Evolutionary conservation across 2,113 vertebrate genomes (phyloP).

Genomic region (Pontoporia blainvillei): DNA sequence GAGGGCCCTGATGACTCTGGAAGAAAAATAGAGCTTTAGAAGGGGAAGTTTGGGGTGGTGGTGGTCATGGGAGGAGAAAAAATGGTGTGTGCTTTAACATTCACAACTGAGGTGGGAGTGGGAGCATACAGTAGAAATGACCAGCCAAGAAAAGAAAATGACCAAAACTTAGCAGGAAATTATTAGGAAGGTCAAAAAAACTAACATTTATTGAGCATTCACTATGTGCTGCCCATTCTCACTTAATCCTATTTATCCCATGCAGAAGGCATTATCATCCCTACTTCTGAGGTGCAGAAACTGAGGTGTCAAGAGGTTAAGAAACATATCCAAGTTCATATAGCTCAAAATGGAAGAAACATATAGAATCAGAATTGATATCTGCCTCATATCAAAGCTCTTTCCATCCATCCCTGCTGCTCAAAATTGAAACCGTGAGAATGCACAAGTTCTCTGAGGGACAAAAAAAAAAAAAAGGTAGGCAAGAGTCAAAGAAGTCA

Average conservation of each 20-base stretch:
- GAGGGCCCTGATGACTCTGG: not conserved
- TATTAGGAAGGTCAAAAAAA: not conserved
- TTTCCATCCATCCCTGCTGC: not conserved
- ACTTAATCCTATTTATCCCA: not conserved
- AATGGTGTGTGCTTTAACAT: not conserved
- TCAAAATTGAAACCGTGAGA: not conserved
- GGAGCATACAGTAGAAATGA: not conserved
- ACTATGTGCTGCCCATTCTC: not conserved
- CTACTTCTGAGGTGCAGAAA: not conserved
- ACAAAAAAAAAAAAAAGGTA: not conserved
- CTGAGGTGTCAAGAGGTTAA: not conserved
- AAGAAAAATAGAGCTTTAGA: not conserved
- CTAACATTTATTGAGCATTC: not conserved
- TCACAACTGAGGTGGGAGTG: not conserved
- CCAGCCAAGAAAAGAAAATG: not conserved
- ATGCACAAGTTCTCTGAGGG: not conserved
- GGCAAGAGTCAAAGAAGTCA: slow-evolving; percentile 34
- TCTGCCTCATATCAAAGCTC: not conserved
- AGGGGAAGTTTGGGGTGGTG: not conserved
- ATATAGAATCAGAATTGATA: not conserved
- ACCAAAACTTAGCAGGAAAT: not conserved
- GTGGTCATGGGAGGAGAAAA: not conserved
- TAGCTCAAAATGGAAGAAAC: not conserved
- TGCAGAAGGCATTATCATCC: not conserved
- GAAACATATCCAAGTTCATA: not conserved